phyloP scores from a whole-genome alignment of 2,888 invertebrate species.

The Ochropleura plecta region DNA sequence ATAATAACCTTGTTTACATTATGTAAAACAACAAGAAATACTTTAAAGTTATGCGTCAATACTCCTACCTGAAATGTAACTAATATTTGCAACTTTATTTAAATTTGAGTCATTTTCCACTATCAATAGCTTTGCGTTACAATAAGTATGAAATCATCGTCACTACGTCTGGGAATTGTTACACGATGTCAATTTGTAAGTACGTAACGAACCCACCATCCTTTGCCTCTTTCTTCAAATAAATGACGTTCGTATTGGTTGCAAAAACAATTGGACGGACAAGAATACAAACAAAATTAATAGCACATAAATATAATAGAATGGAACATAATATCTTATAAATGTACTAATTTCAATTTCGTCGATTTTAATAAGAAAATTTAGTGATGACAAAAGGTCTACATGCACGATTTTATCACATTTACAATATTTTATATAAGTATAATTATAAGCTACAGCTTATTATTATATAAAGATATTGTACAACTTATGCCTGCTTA shows the following conservation, averaged over 20 bases:
- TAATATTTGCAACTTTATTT: constrained; percentile 14
- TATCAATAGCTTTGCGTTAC: constrained; percentile 21
- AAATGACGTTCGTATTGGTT: neutral
- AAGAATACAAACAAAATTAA: neutral
- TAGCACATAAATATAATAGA: too few relatives aligned
- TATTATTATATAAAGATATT: too few relatives aligned
- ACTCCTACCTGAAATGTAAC: constrained; percentile 25
- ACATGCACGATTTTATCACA: neutral
- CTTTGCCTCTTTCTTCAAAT: neutral
- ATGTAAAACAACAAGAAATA: constrained; percentile 24
- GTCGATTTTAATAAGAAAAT: neutral
- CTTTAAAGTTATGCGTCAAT: constrained; percentile 34
- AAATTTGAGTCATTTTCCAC: constrained; percentile 28
- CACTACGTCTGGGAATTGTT: neutral
- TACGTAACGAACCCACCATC: too few relatives aligned
- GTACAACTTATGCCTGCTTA: neutral
- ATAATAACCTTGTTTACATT: constrained; percentile 42
- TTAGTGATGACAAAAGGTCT: neutral
- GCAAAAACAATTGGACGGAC: neutral
- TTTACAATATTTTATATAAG: too few relatives aligned
- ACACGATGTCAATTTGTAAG: neutral
- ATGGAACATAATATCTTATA: too few relatives aligned
- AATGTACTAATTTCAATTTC: too few relatives aligned
- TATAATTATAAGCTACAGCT: too few relatives aligned
- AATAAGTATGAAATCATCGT: constrained; percentile 14